phyloP scores from a whole-genome alignment of 2,888 invertebrate genomes.

The Neoaliturus tenellus region DNA sequence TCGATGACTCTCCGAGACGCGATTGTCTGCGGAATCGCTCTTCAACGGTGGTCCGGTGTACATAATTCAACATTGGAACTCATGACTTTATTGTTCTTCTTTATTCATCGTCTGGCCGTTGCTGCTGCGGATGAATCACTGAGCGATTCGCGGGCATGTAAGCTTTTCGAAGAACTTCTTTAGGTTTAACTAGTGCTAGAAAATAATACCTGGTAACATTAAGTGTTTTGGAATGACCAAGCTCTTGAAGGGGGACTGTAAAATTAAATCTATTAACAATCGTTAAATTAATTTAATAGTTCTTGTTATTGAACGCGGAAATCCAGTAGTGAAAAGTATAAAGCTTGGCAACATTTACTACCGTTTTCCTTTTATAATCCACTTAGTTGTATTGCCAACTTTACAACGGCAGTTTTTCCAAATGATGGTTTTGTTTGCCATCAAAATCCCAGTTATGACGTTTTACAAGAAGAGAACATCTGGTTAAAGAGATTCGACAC shows the following conservation, averaged over 20 bases:
- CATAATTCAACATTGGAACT: neutral
- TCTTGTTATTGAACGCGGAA: too few species aligned
- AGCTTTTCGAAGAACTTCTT: too few species aligned
- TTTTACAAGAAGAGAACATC: conserved; percentile 33
- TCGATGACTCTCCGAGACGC: neutral
- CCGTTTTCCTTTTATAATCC: conserved; percentile 12
- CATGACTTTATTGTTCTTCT: conserved; percentile 12
- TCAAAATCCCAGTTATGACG: conserved; percentile 28
- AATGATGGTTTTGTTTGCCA: neutral
- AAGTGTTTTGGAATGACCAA: too few species aligned
- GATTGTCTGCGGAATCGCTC: neutral
- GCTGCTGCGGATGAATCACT: neutral
- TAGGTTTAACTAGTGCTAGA: too few species aligned
- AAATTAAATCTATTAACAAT: too few species aligned
- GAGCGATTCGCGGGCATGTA: neutral
- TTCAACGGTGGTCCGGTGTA: neutral
- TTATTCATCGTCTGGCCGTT: neutral
- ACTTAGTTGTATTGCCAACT: neutral
- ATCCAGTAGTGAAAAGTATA: neutral
- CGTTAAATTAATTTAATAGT: too few species aligned
- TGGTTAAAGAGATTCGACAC: conserved; percentile 35
- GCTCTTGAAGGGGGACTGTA: too few species aligned
- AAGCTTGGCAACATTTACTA: conserved; percentile 5
- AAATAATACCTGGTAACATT: too few species aligned
- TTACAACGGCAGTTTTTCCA: conserved; percentile 28